A percentile compares a stretch with the other conserved stretches of the same genome.
Conservation (phyloP, 2,113 vertebrate species). For the Siniperca chuatsi region DNA sequence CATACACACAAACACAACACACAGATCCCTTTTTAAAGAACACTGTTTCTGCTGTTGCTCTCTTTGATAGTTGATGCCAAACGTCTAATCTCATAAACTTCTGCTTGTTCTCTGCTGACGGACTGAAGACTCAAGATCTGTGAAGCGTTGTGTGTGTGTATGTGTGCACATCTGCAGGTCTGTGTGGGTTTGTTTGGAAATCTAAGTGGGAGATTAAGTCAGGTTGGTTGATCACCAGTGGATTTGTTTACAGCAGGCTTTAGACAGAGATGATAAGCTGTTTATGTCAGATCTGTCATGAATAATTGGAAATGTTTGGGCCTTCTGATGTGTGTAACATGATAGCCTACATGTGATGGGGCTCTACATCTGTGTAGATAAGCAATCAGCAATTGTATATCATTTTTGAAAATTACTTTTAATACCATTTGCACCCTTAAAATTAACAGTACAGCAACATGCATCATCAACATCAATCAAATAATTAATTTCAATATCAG, state of each 20-base stretch:
- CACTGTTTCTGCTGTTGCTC: conserved; percentile 87
- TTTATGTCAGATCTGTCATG: conserved; percentile 81
- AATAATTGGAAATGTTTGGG: conserved; percentile 80
- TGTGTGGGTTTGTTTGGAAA: conserved; percentile 85
- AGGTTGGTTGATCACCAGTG: conserved; percentile 82
- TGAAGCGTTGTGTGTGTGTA: conserved; percentile 64
- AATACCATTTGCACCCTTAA: not conserved
- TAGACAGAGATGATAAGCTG: conserved; percentile 79
- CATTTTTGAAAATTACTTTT: conserved; percentile 3
- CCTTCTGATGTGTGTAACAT: conserved; percentile 47
- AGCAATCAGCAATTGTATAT: conserved; percentile 27
- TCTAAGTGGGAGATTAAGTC: conserved; percentile 81
- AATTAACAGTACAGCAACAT: not conserved
- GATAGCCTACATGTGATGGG: conserved; percentile 48
- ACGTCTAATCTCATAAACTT: conserved; percentile 94
- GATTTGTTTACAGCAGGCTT: conserved; percentile 79
- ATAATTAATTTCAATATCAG: not conserved
- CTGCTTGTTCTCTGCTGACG: conserved; percentile 70
- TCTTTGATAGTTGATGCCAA: conserved; percentile 95
- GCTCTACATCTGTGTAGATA: conserved; percentile 26
- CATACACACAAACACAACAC: conserved; percentile 41
- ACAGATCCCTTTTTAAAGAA: conserved; percentile 88
- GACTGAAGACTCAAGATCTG: conserved; percentile 83
- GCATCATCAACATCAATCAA: not conserved
- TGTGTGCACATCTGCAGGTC: conserved; percentile 57